phyloP scores from a whole-genome alignment of 1,140 invertebrate species.

The Drosophila kepulauana region DNA sequence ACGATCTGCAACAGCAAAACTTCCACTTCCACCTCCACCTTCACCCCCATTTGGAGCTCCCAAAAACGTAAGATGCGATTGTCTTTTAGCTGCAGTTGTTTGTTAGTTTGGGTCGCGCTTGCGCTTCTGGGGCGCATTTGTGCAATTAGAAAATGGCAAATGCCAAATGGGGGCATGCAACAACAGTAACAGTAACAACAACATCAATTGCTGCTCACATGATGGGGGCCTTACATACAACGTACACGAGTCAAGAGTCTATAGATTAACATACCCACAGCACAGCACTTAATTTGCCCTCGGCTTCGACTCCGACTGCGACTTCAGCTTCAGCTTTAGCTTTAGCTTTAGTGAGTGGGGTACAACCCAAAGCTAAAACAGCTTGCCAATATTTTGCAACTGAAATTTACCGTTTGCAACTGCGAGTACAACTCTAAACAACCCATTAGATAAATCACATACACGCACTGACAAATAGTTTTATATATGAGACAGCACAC shows the following conservation, averaged over 20 bases:
- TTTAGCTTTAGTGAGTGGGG: neutral
- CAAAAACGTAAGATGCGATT: constrained; percentile 31
- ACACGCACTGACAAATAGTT: constrained; percentile 44
- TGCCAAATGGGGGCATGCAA: constrained; percentile 62
- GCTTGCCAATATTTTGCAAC: constrained; percentile 47
- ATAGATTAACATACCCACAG: constrained; percentile 58
- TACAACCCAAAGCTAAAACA: constrained; percentile 26
- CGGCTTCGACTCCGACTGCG: constrained; percentile 8
- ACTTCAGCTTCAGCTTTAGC: too few relatives aligned
- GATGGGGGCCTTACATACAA: constrained; percentile 47
- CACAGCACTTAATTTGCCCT: constrained; percentile 50
- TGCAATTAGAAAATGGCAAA: constrained; percentile 66
- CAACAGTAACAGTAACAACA: neutral
- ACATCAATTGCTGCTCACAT: constrained; percentile 15
- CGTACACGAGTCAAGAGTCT: constrained; percentile 24
- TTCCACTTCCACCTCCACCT: neutral
- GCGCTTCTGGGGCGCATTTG: constrained; percentile 59
- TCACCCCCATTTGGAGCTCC: neutral
- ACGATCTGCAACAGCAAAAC: constrained; percentile 28
- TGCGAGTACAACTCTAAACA: constrained; percentile 16
- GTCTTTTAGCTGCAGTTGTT: constrained; percentile 31
- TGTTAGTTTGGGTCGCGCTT: constrained; percentile 45
- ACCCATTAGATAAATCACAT: constrained; percentile 54
- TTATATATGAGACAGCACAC: constrained; percentile 33
- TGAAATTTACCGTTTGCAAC: constrained; percentile 38